phyloP scores from a whole-genome alignment of 2,797 vertebrate species.

The Ctenopoma multispine region DNA sequence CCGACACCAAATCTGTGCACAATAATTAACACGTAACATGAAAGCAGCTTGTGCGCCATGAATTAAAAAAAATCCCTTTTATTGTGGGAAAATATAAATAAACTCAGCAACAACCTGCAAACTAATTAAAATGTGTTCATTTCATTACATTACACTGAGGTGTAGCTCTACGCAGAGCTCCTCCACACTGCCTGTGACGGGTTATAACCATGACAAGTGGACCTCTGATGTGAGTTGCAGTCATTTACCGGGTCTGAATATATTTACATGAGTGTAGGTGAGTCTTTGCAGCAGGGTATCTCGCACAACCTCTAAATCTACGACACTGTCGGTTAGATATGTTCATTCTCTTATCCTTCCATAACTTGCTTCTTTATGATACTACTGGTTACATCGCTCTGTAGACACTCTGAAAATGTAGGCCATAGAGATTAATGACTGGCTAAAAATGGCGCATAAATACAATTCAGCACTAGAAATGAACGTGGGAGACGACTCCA shows the following conservation, averaged over 20 bases:
- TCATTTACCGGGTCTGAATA: neutral
- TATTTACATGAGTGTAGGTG: slow-evolving; percentile 15
- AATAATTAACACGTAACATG: too few species aligned
- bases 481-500: slow-evolving; percentile 31
- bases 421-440: slow-evolving; percentile 60
- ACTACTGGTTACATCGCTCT: neutral
- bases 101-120: slow-evolving; percentile 4
- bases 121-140: slow-evolving; percentile 10
- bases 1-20: too few species aligned
- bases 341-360: slow-evolving; percentile 2
- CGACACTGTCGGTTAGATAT: neutral
- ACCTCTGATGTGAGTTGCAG: neutral
- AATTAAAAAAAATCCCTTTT: too few species aligned
- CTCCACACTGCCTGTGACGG: neutral
- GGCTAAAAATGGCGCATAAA: slow-evolving; percentile 51
- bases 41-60: too few species aligned
- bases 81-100: slow-evolving; percentile 21
- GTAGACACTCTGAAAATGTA: slow-evolving; percentile 27
- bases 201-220: neutral
- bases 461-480: slow-evolving; percentile 6
- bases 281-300: neutral
- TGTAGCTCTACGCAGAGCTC: neutral
- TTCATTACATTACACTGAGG: neutral
- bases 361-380: neutral
- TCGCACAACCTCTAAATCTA: neutral